These are phyloP conservation scores for Adelognathus sp. DNA, from an alignment of 2,888 invertebrate genomes.

Conservation along the genomic window DNA sequence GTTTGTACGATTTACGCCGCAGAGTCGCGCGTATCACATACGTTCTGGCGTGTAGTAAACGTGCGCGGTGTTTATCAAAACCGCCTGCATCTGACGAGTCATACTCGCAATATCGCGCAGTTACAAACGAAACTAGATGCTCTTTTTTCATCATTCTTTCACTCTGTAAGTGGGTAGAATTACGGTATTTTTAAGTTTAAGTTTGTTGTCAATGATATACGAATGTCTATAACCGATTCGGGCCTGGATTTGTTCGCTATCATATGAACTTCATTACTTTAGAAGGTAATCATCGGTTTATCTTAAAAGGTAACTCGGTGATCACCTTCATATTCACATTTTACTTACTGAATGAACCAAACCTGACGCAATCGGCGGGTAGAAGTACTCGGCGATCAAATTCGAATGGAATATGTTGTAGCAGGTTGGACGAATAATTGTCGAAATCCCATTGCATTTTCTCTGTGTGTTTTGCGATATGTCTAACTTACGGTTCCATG, in stretches of 20 bases:
- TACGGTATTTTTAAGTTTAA: background rate
- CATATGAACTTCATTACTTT: too few relatives aligned
- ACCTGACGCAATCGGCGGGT: background rate
- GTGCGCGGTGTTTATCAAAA: slow-evolving; percentile 5
- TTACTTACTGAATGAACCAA: background rate
- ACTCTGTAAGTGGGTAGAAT: background rate
- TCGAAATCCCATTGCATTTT: background rate
- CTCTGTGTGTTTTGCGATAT: too few relatives aligned
- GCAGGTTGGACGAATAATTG: background rate
- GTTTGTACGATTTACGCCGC: slow-evolving; percentile 26
- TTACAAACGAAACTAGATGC: background rate
- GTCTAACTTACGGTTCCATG: too few relatives aligned
- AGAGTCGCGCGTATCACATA: slow-evolving; percentile 1
- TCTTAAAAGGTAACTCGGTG: too few relatives aligned
- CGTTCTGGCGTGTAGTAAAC: slow-evolving; percentile 23
- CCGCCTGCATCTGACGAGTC: background rate
- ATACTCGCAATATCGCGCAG: background rate
- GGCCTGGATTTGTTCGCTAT: background rate
- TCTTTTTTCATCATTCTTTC: background rate
- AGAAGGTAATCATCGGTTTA: too few relatives aligned
- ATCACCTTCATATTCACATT: too few relatives aligned
- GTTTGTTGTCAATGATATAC: background rate
- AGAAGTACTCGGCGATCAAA: background rate
- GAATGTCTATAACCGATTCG: background rate
- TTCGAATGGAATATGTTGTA: background rate